Percentiles rank a stretch among this genome's conserved stretches.
phyloP scores from a whole-genome alignment of 2,113 vertebrate species.

The Thermophis baileyi region DNA sequence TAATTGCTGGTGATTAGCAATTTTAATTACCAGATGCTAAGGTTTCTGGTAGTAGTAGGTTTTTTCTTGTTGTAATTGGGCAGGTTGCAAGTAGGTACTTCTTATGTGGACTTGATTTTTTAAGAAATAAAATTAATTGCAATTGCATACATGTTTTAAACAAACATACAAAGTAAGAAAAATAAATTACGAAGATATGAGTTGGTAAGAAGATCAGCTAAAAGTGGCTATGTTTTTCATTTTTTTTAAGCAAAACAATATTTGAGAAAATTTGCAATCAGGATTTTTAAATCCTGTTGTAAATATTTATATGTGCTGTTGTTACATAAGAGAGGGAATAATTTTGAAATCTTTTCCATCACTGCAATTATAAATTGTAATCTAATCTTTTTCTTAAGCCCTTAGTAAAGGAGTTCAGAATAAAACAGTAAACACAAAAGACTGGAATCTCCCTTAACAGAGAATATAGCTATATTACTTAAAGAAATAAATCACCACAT shows the following conservation, averaged over 20 bases:
- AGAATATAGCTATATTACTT: constrained; percentile 15
- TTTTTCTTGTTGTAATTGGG: constrained; percentile 63
- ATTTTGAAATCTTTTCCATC: constrained; percentile 50
- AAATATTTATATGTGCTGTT: constrained; percentile 55
- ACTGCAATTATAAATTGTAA: constrained; percentile 47
- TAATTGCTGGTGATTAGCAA: constrained; percentile 89
- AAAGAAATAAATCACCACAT: background rate
- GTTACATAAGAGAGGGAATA: constrained; percentile 48
- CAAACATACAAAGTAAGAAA: constrained; percentile 56
- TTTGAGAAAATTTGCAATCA: no score
- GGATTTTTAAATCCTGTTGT: constrained; percentile 55
- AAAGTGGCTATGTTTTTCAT: constrained; percentile 14
- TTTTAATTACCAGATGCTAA: constrained; percentile 90
- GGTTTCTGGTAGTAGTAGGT: constrained; percentile 58
- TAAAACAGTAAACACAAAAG: constrained; percentile 46
- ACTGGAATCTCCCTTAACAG: constrained; percentile 24
- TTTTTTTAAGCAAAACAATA: constrained; percentile 28
- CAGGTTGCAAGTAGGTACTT: constrained; percentile 65
- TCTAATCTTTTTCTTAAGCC: constrained; percentile 53
- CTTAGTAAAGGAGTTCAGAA: constrained; percentile 35
- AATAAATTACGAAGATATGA: constrained; percentile 39
- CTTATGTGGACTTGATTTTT: constrained; percentile 42
- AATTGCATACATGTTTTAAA: constrained; percentile 50
- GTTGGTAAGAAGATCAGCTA: constrained; percentile 31
- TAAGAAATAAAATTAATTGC: constrained; percentile 43